Base-by-base conservation (phyloP, 1,140 invertebrate species). In the Neodiprion pinetum region DNA sequence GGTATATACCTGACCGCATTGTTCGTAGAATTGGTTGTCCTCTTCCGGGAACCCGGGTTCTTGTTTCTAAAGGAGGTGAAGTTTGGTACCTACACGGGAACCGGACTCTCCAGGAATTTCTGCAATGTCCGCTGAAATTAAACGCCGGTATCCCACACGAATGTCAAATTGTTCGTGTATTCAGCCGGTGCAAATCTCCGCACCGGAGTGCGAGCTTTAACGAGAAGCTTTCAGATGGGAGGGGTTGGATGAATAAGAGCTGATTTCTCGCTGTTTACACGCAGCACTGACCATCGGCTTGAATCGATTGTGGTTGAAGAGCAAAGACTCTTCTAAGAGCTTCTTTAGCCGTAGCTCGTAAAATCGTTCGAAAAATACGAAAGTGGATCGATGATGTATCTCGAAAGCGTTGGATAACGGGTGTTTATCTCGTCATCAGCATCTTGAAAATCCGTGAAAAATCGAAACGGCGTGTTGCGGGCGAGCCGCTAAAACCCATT, bases 361-460 rank as follows among this genome's bases (percentile, higher is more conserved):
- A 61, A 61, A 61, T 0, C 11, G 28, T 40, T 40, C 28, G 28
- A 40, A 1, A 5, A 40, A 40, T 40, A 40, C 5, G 17, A 40
- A 1, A 40, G 28, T 40, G 53, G 53, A 61, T 14, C 53, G 28
- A 40, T 40, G 28, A 5, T 9, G 11, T 61, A 9, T 61, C 53
- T 9, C 53, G 53, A 61, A 14, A 9, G 40, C 21, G 67, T 12
- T 11, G 40, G 67, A 47, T 69, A 69, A 69, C 40, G 67, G 10
- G 40, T 69, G 17, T 69, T 47, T 69, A 69, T 69, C 9, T 69
- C 67, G 5, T 69, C 67, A 69, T 69, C 67, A 69, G 67, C 14
- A 69, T 69, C 67, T 69, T 11, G 23, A 11, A 21, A 17, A 47
- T 69, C 67, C 67, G 12, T 47, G 53, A 17, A 61, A 61, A 14